These are phyloP conservation scores for Sphaerodactylus townsendi DNA, from an alignment of 2,113 vertebrate species.

Conservation along the genomic window DNA sequence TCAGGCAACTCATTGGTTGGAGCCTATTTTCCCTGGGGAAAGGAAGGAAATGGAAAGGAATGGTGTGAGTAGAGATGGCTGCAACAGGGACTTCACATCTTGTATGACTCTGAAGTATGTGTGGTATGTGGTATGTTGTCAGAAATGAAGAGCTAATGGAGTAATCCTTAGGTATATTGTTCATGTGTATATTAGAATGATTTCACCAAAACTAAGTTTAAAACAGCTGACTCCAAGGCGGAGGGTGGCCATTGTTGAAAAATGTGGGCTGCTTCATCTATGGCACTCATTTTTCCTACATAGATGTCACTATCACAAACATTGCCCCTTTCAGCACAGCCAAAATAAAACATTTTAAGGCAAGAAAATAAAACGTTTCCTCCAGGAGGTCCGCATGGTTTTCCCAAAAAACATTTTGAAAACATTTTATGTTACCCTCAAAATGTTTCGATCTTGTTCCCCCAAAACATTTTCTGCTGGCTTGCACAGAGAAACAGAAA, in stretches of 20 bases:
- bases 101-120: not conserved
- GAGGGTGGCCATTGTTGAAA: not conserved
- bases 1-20: constrained; percentile 63
- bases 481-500: too few relatives aligned
- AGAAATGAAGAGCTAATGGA: not conserved
- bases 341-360: too few relatives aligned
- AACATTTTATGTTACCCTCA: too few relatives aligned
- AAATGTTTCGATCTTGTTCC: too few relatives aligned
- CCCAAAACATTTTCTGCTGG: too few relatives aligned
- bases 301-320: not conserved
- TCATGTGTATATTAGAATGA: not conserved
- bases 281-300: not conserved
- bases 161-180: not conserved
- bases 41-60: not conserved
- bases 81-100: not conserved
- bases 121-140: not conserved
- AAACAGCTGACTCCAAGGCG: not conserved
- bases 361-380: too few relatives aligned
- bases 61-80: not conserved
- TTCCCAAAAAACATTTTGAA: too few relatives aligned
- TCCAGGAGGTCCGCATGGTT: too few relatives aligned
- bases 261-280: not conserved
- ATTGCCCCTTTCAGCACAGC: too few relatives aligned
- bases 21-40: constrained; percentile 57
- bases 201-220: not conserved